Evolutionary conservation across 2,113 vertebrate genomes (phyloP).

Genomic region (Neomonachus schauinslandi): DNA sequence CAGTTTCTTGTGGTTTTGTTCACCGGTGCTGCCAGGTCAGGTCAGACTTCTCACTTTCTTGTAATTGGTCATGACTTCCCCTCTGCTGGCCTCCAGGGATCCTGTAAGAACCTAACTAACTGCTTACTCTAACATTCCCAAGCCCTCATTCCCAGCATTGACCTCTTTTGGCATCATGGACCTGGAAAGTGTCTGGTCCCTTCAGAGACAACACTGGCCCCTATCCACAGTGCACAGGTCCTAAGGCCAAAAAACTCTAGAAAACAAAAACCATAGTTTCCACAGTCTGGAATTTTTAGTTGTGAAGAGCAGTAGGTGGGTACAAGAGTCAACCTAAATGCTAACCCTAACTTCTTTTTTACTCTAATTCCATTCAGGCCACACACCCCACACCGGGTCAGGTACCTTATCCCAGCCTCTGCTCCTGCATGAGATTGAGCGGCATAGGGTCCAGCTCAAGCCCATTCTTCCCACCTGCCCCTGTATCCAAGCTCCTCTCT

Average conservation of each 20-base stretch:
- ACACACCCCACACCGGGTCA: accelerated
- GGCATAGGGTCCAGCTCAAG: too few relatives aligned
- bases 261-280: neutral
- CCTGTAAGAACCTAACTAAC: neutral
- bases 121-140: neutral
- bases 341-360: neutral
- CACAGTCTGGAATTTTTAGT: neutral
- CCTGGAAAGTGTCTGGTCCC: neutral
- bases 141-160: neutral
- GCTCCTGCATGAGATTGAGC: accelerated
- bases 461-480: neutral
- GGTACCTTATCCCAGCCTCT: neutral
- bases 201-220: neutral
- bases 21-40: neutral
- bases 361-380: neutral
- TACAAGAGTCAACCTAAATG: neutral
- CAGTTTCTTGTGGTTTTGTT: neutral
- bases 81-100: neutral
- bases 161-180: neutral
- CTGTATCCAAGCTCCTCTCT: neutral
- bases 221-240: neutral
- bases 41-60: neutral
- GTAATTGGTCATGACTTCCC: neutral
- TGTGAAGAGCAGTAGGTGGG: neutral
- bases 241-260: neutral